phyloP scores from a whole-genome alignment of 2,888 invertebrate species.

The Tyria jacobaeae region DNA sequence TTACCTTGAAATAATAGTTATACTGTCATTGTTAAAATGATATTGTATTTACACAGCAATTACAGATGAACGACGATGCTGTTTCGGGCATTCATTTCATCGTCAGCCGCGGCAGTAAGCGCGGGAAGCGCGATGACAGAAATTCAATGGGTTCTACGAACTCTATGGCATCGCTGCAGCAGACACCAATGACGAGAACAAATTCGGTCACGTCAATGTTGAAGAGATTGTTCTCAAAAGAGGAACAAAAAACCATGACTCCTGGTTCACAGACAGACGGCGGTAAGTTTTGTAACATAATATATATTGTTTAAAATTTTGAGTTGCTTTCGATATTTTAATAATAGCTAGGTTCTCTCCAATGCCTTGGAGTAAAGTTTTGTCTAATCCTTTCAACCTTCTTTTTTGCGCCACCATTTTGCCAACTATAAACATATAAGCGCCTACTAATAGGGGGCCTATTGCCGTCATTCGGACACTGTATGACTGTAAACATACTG shows the following conservation, averaged over 20 bases:
- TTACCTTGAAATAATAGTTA: not conserved
- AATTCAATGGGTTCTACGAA: slow-evolving; percentile 82
- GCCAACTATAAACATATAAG: too few species aligned
- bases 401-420: too few species aligned
- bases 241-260: slow-evolving; percentile 84
- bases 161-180: slow-evolving; percentile 88
- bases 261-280: slow-evolving; percentile 79
- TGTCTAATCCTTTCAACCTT: too few species aligned
- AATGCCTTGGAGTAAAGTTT: too few species aligned
- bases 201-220: slow-evolving; percentile 93
- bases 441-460: too few species aligned
- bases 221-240: slow-evolving; percentile 92
- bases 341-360: too few species aligned
- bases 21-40: not conserved
- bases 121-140: slow-evolving; percentile 76
- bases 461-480: too few species aligned
- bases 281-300: slow-evolving; percentile 56
- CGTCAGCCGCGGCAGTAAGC: slow-evolving; percentile 85
- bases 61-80: slow-evolving; percentile 89
- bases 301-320: too few species aligned
- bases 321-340: too few species aligned
- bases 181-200: slow-evolving; percentile 89
- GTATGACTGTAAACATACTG: too few species aligned
- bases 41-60: slow-evolving; percentile 66
- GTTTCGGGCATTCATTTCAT: slow-evolving; percentile 92